These are phyloP conservation scores for Cheilosia variabilis DNA, from an alignment of 2,888 invertebrate genomes.

Conservation along the genomic window DNA sequence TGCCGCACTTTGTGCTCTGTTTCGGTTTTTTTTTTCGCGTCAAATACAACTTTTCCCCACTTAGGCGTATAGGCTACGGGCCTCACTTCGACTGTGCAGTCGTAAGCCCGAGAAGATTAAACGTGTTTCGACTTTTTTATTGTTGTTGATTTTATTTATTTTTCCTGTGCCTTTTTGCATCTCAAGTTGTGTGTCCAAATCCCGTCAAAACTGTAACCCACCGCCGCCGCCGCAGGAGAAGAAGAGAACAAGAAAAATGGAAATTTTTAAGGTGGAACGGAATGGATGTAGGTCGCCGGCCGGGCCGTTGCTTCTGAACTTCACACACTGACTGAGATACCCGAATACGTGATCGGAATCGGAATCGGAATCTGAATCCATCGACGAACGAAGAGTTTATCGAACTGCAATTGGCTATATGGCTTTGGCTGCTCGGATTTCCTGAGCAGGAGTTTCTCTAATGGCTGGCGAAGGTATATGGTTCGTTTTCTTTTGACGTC, in stretches of 20 bases:
- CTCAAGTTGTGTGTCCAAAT: slow-evolving; percentile 55
- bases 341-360: slow-evolving; percentile 70
- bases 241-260: slow-evolving; percentile 34
- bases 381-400: slow-evolving; percentile 54
- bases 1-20: slow-evolving; percentile 25
- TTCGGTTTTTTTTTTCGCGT: background rate
- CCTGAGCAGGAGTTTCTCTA: slow-evolving; percentile 35
- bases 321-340: slow-evolving; percentile 74
- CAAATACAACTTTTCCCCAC: slow-evolving; percentile 63
- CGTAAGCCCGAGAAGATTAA: slow-evolving; percentile 56
- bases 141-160: slow-evolving; percentile 2
- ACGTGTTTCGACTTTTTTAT: slow-evolving; percentile 72
- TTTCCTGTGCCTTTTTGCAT: background rate
- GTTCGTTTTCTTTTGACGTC: slow-evolving; percentile 15
- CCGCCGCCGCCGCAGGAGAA: background rate
- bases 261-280: slow-evolving; percentile 43
- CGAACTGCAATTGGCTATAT: slow-evolving; percentile 24
- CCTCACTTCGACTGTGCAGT: slow-evolving; percentile 39
- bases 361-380: background rate
- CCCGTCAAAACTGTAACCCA: slow-evolving; percentile 46
- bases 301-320: slow-evolving; percentile 53
- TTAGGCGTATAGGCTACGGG: slow-evolving; percentile 32
- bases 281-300: slow-evolving; percentile 65
- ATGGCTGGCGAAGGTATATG: slow-evolving; percentile 32
- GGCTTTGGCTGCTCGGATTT: slow-evolving; percentile 6